Conservation (phyloP, 2,797 vertebrate genomes). For the Alcedo quadribrachys region DNA sequence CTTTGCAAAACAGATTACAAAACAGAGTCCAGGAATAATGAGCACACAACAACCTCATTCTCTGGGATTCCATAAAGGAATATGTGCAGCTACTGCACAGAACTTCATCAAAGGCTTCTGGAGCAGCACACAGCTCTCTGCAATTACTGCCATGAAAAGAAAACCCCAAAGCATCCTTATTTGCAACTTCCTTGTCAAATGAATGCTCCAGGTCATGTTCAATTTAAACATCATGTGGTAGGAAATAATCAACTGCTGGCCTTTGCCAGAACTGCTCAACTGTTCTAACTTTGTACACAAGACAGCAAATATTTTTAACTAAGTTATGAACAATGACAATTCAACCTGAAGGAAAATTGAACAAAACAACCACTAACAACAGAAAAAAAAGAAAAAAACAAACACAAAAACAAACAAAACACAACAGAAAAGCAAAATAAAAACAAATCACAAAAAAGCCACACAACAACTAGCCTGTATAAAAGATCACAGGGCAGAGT, state of each 20-base stretch:
- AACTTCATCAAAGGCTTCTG: neutral
- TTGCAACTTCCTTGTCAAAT: neutral
- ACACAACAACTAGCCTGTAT: too few species aligned
- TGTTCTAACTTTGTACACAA: neutral
- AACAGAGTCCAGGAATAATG: neutral
- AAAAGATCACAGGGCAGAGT: neutral
- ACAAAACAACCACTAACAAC: too few species aligned
- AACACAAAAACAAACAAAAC: too few species aligned
- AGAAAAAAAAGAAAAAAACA: too few species aligned
- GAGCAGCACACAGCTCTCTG: neutral
- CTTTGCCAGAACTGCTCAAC: neutral
- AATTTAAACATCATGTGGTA: neutral
- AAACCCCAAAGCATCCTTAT: neutral
- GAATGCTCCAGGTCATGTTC: neutral
- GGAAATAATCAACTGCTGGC: neutral
- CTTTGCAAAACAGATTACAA: neutral
- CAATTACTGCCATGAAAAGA: neutral
- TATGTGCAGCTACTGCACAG: neutral
- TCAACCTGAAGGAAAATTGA: neutral
- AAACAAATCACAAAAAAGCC: too few species aligned
- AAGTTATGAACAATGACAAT: neutral
- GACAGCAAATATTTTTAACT: neutral
- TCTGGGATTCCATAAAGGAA: neutral
- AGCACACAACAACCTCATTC: neutral
- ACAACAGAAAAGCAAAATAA: too few species aligned